Percentiles rank a stretch among this genome's conserved stretches.
phyloP scores from a whole-genome alignment of 1,140 invertebrate species.

The Drosophila virilis region DNA sequence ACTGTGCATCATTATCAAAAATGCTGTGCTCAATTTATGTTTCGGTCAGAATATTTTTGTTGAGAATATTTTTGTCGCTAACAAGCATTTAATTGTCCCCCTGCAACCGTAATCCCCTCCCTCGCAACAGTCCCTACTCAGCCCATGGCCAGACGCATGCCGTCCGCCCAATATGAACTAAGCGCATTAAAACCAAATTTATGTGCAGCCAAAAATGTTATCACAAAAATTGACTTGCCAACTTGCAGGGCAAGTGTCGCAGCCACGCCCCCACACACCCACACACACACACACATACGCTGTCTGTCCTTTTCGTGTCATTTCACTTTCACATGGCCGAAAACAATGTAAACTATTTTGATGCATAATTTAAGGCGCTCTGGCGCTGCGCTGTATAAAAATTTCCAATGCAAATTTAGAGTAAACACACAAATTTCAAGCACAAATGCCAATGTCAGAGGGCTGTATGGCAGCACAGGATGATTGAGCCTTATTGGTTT shows the following conservation, averaged over 20 bases:
- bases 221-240: conserved; percentile 62
- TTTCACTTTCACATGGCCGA: conserved; percentile 59
- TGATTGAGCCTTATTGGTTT: conserved; percentile 69
- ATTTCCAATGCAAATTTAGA: conserved; percentile 60
- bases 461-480: background rate
- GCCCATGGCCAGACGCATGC: background rate
- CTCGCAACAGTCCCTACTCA: background rate
- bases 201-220: conserved; percentile 66
- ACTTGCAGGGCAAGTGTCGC: conserved; percentile 44
- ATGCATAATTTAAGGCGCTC: conserved; percentile 69
- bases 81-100: conserved; percentile 16
- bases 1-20: conserved; percentile 72
- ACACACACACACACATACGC: conserved; percentile 1
- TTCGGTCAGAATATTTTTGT: conserved; percentile 43
- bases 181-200: conserved; percentile 76
- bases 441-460: conserved; percentile 36
- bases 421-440: conserved; percentile 21
- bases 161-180: conserved; percentile 52
- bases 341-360: conserved; percentile 53
- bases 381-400: conserved; percentile 9
- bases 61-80: conserved; percentile 2
- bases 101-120: background rate
- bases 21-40: conserved; percentile 66
- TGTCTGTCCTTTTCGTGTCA: conserved; percentile 43
- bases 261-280: conserved; percentile 35